phyloP scores from a whole-genome alignment of 1,140 invertebrate species.

The Saccostrea glomerata region DNA sequence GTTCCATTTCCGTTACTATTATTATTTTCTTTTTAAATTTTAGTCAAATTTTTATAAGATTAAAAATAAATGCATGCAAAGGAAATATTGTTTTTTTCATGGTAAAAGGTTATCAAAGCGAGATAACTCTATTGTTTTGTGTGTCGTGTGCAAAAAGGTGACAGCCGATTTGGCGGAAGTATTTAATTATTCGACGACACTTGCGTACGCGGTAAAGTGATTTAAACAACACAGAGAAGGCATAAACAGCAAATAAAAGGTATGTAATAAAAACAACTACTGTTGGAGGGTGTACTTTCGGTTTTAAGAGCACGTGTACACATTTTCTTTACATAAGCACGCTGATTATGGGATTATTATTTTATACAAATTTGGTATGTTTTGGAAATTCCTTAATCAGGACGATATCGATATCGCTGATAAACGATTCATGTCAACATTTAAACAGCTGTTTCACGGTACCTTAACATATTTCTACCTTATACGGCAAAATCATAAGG shows the following conservation, averaged over 20 bases:
- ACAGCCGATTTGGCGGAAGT: conserved; percentile 6
- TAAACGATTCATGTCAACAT: not conserved
- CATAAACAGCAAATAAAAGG: not conserved
- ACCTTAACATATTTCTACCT: not conserved
- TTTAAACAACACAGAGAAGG: not conserved
- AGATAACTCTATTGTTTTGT: not conserved
- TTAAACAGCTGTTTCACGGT: conserved; percentile 23
- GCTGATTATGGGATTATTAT: too few species aligned
- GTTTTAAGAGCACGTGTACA: not conserved
- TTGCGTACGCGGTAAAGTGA: conserved; percentile 5
- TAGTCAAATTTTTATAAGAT: too few species aligned
- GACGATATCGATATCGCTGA: not conserved
- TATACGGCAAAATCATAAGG: not conserved
- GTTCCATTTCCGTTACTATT: too few species aligned
- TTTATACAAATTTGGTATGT: too few species aligned
- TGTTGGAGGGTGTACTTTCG: not conserved
- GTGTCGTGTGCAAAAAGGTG: not conserved
- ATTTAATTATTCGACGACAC: conserved; percentile 2
- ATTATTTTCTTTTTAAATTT: too few species aligned
- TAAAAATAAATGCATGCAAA: too few species aligned
- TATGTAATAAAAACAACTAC: not conserved
- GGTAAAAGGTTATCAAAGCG: not conserved
- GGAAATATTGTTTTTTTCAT: too few species aligned
- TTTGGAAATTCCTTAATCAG: not conserved
- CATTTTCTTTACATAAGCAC: not conserved